Percentiles rank a stretch among this genome's conserved stretches.
phyloP scores from a whole-genome alignment of 2,797 vertebrate species.

The Sebastes nivosus region DNA sequence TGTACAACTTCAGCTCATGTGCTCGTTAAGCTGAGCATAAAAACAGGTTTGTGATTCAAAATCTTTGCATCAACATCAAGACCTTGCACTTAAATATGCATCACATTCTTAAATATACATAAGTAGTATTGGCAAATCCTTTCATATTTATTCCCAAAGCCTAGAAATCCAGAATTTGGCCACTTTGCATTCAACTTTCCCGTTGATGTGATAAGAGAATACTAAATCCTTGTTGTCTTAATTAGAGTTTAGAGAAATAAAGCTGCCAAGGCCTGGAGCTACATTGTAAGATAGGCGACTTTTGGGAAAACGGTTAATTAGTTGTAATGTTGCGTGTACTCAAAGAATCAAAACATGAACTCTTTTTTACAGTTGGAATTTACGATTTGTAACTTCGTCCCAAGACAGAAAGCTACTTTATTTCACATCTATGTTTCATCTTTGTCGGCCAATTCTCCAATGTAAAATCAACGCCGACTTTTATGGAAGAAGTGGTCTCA shows the following conservation, averaged over 20 bases:
- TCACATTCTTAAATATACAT: neutral
- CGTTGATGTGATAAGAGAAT: conserved; percentile 28
- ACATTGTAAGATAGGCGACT: neutral
- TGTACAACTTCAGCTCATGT: neutral
- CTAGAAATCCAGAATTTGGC: neutral
- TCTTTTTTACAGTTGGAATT: neutral
- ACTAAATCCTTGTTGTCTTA: conserved; percentile 54
- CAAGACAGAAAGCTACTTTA: neutral
- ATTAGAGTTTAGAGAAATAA: conserved; percentile 56
- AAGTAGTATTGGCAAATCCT: neutral
- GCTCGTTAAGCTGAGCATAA: neutral
- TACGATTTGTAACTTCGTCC: neutral
- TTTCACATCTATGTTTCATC: neutral
- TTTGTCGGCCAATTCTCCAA: neutral
- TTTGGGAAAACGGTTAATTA: conserved; percentile 44
- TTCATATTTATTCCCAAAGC: conserved; percentile 12
- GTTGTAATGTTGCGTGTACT: conserved; percentile 40
- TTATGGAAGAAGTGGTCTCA: neutral
- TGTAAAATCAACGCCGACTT: neutral
- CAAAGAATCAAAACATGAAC: conserved; percentile 20
- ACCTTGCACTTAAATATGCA: neutral
- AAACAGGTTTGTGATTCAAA: neutral
- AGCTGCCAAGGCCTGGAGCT: conserved; percentile 20
- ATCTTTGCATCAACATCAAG: neutral
- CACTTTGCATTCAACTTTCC: conserved; percentile 24